These are phyloP conservation scores for Tetragonula carbonaria DNA, from an alignment of 2,888 invertebrate species.

Conservation along the genomic window DNA sequence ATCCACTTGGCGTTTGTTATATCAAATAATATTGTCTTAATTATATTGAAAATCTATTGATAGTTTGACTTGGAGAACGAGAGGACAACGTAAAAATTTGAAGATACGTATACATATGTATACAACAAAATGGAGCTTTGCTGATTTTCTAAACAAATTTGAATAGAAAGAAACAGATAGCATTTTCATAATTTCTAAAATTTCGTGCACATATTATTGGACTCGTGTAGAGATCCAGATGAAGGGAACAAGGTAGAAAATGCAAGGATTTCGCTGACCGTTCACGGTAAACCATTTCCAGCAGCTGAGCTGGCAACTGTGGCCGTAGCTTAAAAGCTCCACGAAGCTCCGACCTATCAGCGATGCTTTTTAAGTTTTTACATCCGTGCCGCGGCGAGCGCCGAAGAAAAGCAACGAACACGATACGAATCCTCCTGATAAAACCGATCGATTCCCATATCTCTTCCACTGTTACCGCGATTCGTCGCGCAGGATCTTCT, in stretches of 20 bases:
- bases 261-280: conserved; percentile 54
- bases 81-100: no score
- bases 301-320: conserved; percentile 50
- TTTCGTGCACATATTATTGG: not conserved
- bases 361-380: conserved; percentile 38
- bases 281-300: conserved; percentile 54
- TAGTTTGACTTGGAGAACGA: no score
- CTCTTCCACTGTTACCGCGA: not conserved
- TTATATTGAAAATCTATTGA: no score
- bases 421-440: conserved; percentile 22
- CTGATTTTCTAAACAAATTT: not conserved
- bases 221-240: not conserved
- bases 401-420: not conserved
- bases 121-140: not conserved
- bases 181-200: not conserved
- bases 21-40: no score
- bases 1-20: no score
- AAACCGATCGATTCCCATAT: not conserved
- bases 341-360: conserved; percentile 39
- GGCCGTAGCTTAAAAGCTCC: conserved; percentile 46
- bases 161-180: no score
- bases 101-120: no score
- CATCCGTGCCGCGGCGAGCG: not conserved
- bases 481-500: not conserved
- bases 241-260: not conserved